phyloP scores from a whole-genome alignment of 2,113 vertebrate species.

The Petroica traversi region DNA sequence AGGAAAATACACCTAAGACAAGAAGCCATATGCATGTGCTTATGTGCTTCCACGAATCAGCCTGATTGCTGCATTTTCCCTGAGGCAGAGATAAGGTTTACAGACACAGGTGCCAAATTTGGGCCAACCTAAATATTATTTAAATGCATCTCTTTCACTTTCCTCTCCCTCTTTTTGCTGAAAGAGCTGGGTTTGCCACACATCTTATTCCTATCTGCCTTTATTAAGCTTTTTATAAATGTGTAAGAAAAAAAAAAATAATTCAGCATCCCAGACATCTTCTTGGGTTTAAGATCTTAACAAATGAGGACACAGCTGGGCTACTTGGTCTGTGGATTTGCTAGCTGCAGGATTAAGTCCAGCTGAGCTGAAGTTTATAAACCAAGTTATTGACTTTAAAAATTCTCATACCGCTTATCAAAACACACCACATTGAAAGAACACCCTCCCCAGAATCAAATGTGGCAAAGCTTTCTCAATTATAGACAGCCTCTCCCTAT shows the following conservation, averaged over 20 bases:
- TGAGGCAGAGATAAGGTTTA: conserved; percentile 38
- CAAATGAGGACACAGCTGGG: conserved; percentile 66
- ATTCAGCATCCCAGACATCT: conserved; percentile 23
- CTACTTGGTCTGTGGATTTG: conserved; percentile 61
- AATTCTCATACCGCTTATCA: conserved; percentile 65
- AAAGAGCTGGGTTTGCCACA: not conserved
- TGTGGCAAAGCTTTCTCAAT: conserved; percentile 48
- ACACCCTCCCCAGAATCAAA: conserved; percentile 43
- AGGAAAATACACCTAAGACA: conserved; percentile 36
- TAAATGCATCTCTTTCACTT: conserved; percentile 11
- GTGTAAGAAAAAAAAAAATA: not conserved
- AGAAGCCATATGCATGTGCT: conserved; percentile 18
- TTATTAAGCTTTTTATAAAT: conserved; percentile 47
- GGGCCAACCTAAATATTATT: conserved; percentile 14
- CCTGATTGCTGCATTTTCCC: conserved; percentile 21
- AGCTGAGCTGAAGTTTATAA: conserved; percentile 65
- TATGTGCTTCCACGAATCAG: conserved; percentile 16
- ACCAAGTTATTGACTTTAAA: conserved; percentile 66
- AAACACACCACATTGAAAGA: conserved; percentile 61
- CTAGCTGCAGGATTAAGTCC: conserved; percentile 63
- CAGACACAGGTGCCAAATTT: conserved; percentile 5
- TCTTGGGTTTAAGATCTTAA: conserved; percentile 65
- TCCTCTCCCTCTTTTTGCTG: not conserved
- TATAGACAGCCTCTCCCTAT: conserved; percentile 22
- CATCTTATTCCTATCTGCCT: conserved; percentile 22